Evolutionary conservation across 1,140 invertebrate species (phyloP).

Genomic region (Aphis craccivora): DNA sequence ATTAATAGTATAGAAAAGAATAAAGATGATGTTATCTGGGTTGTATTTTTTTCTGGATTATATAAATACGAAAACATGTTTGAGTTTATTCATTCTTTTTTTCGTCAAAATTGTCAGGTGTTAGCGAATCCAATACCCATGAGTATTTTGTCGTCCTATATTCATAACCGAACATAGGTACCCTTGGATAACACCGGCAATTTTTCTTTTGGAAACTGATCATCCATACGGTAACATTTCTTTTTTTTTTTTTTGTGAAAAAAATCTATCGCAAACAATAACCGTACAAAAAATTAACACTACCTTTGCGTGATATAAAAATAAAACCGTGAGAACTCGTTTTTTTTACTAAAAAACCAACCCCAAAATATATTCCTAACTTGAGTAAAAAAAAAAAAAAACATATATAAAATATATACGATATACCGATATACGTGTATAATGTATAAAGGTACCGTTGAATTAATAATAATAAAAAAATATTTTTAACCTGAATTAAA

Average conservation of each 20-base stretch:
- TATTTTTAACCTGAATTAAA: constrained; percentile 26
- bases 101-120: constrained; percentile 53
- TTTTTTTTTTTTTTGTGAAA: constrained; percentile 19
- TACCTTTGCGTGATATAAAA: constrained; percentile 22
- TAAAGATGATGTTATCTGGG: constrained; percentile 48
- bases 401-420: background rate
- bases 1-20: background rate
- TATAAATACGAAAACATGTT: constrained; percentile 28
- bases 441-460: background rate
- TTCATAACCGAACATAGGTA: background rate
- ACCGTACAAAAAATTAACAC: constrained; percentile 56
- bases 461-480: constrained; percentile 49
- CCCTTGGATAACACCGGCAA: background rate
- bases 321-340: constrained; percentile 54
- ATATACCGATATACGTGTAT: too few relatives aligned
- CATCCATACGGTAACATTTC: constrained; percentile 29
- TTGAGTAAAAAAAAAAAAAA: constrained; percentile 50
- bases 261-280: constrained; percentile 41
- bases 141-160: background rate
- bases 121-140: constrained; percentile 36
- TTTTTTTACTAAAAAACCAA: constrained; percentile 49
- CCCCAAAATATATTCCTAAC: constrained; percentile 48
- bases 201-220: constrained; percentile 54
- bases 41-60: constrained; percentile 32
- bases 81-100: constrained; percentile 11